Base-by-base conservation (phyloP, 2,888 invertebrate genomes). In the Limenitis arthemis region DNA sequence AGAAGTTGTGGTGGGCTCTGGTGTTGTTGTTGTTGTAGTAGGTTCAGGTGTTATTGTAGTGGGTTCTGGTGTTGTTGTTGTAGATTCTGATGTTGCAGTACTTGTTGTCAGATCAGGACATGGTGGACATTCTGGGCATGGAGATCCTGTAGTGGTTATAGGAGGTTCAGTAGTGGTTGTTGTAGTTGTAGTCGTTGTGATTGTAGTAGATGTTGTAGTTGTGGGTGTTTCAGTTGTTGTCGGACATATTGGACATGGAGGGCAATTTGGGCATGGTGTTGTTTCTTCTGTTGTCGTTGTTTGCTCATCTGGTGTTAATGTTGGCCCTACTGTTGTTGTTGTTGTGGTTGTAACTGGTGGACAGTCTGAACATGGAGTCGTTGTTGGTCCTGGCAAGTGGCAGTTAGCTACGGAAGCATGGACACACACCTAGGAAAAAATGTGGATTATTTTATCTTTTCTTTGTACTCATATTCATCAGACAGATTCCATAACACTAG, bases 211-310 rank as follows among this genome's bases (percentile, higher is more conserved):
- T 9, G n/a, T 7, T 0, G 58, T 43, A 33, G 54, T 50, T 1
- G 59, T 30, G 0, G 61, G 49, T 42, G 61, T 56, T 0, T 66
- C 49, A 5, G 60, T 50, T 0, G 61, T 54, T 5, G 47, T 33
- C 6, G 44, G 8, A 20, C 20, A 20, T 20, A 20, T 20, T 20
- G 20, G 20, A 20, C 20, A 20, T 1, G 20, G 20, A 20, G 20
- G 20, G 20, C 20, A 20, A 20, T 20, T 20, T 34, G 44, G 11
- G 4, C 20, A 28, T 6, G 44, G 5, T 9, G 33, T n/a, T 9
- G 5, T 6, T 20, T 34, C 9, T 36, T 30, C 9, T 31, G 42
- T n/a, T 8, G 41, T 29, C 7, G 43, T 31, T 7, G 38, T 38
- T 11, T 12, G n/a, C 11, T 11, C 11, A 3, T 9, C 32, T 11